A percentile compares a stretch with the other conserved stretches of the same genome.
Evolutionary conservation across 2,113 vertebrate species (phyloP).

Genomic region (Rattus rattus): DNA sequence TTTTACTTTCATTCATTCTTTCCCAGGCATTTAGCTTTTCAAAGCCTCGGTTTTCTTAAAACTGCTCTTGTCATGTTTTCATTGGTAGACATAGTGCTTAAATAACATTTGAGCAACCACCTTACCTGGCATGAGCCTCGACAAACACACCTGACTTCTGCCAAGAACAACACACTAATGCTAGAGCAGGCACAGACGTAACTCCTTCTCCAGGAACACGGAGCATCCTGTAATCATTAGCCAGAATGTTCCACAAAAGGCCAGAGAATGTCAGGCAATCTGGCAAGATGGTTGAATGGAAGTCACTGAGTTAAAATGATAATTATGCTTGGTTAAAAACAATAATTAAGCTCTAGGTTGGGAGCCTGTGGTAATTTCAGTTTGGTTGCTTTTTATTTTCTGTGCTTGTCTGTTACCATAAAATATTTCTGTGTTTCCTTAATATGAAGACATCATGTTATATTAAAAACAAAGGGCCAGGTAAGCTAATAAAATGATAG

Average conservation of each 20-base stretch:
- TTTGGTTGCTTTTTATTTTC: not conserved
- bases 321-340: not conserved
- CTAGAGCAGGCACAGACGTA: not conserved
- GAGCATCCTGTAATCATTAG: not conserved
- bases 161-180: not conserved
- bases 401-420: constrained; percentile 44
- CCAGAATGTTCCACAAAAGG: not conserved
- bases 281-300: not conserved
- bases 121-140: not conserved
- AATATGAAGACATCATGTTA: not conserved
- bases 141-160: not conserved
- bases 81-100: not conserved
- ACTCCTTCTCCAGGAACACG: not conserved
- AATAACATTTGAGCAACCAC: not conserved
- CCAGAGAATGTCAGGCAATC: not conserved
- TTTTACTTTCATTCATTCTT: not conserved
- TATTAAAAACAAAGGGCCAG: constrained; percentile 29
- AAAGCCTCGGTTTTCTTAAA: constrained; percentile 24
- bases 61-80: not conserved
- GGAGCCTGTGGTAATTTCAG: not conserved
- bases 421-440: constrained; percentile 31
- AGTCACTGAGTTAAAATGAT: not conserved
- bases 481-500: not conserved
- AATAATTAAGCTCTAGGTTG: not conserved
- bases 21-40: constrained; percentile 6